Percentiles rank a stretch among this genome's conserved stretches.
phyloP scores from a whole-genome alignment of 2,888 invertebrate genomes.

The Carterocephalus palaemon region DNA sequence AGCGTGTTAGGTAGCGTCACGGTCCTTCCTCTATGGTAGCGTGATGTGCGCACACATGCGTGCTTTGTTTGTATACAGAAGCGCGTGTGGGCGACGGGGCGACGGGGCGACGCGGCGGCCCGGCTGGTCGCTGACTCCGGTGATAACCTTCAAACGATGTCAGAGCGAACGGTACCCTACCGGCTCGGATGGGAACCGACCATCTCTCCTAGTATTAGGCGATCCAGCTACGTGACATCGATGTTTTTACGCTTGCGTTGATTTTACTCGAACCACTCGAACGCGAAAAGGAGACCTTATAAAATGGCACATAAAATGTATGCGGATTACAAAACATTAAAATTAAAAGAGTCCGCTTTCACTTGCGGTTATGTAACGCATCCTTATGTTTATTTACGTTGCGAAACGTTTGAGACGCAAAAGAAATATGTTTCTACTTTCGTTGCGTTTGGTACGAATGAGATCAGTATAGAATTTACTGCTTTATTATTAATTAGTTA shows the following conservation, averaged over 20 bases:
- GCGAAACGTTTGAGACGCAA: conserved; percentile 11
- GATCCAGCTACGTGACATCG: conserved; percentile 25
- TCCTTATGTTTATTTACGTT: conserved; percentile 17
- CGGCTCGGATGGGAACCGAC: conserved; percentile 30
- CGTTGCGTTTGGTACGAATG: conserved; percentile 10
- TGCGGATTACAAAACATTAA: conserved; percentile 15
- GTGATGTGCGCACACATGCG: conserved; percentile 29
- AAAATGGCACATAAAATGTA: not conserved
- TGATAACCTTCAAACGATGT: conserved; percentile 75
- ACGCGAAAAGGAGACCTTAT: not conserved
- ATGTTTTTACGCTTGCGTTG: too few relatives aligned
- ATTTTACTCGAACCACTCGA: too few relatives aligned
- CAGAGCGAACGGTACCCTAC: conserved; percentile 58
- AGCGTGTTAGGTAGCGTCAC: conserved; percentile 16
- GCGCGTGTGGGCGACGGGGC: conserved; percentile 70
- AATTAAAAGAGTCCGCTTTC: conserved; percentile 19
- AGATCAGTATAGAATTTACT: conserved; percentile 8
- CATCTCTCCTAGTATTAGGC: conserved; percentile 13
- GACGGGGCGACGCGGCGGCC: conserved; percentile 71
- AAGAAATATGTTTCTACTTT: conserved; percentile 11
- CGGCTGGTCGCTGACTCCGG: conserved; percentile 74
- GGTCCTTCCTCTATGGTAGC: conserved; percentile 52
- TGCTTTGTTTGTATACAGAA: conserved; percentile 46
- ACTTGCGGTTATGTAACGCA: conserved; percentile 13
- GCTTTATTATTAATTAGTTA: too few relatives aligned